Conservation (phyloP, 1,140 invertebrate genomes). For the Thrips palmi region DNA sequence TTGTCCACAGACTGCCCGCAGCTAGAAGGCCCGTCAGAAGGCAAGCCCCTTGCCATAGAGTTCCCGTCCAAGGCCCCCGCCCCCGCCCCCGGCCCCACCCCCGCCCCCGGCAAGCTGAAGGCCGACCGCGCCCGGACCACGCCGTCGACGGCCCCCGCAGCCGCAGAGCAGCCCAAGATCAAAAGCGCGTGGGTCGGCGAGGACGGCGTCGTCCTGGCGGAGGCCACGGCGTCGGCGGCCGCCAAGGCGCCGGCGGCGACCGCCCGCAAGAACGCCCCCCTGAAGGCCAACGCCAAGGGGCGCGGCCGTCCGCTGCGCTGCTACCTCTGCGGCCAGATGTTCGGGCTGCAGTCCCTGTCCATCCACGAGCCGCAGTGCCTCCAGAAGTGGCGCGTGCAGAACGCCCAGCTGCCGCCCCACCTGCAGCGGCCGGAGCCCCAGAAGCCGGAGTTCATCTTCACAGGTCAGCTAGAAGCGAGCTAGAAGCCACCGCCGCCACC, state of each 20-base stretch:
- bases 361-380: constrained; percentile 65
- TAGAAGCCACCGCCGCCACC: constrained; percentile 14
- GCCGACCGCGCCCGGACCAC: too few relatives aligned
- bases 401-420: constrained; percentile 37
- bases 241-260: not conserved
- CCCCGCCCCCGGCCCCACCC: too few relatives aligned
- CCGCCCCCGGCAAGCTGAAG: too few relatives aligned
- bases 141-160: too few relatives aligned
- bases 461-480: constrained; percentile 21
- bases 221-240: not conserved
- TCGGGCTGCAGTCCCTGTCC: constrained; percentile 45
- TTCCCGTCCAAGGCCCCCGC: too few relatives aligned
- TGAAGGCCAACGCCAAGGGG: constrained; percentile 16
- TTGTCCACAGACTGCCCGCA: too few relatives aligned
- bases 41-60: too few relatives aligned
- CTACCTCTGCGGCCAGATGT: constrained; percentile 56
- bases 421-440: constrained; percentile 35
- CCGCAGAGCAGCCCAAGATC: too few relatives aligned
- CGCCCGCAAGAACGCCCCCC: not conserved
- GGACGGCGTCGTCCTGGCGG: too few relatives aligned
- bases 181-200: too few relatives aligned
- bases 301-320: constrained; percentile 35
- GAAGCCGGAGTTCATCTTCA: constrained; percentile 37
- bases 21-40: too few relatives aligned
- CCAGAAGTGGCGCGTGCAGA: constrained; percentile 51